A percentile compares a stretch with the other conserved stretches of the same genome.
Evolutionary conservation across 2,888 invertebrate genomes (phyloP).

Genomic region (Epinotia bilunana): DNA sequence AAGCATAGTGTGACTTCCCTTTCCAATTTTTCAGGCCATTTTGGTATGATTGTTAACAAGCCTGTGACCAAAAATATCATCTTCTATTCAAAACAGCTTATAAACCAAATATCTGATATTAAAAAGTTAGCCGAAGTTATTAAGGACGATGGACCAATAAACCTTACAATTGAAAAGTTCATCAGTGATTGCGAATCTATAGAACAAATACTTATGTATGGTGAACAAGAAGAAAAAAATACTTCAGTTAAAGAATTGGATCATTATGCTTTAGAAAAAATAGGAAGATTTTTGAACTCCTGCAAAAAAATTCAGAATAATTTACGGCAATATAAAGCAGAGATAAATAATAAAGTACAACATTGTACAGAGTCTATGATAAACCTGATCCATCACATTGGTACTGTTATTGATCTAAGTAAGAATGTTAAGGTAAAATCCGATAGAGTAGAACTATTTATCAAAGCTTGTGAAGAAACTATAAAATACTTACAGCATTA

Average conservation of each 20-base stretch:
- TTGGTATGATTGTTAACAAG: not conserved
- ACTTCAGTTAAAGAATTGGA: not conserved
- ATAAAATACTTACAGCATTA: conserved; percentile 2
- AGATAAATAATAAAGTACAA: not conserved
- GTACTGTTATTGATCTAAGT: not conserved
- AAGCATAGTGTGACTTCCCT: not conserved
- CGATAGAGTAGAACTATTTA: not conserved
- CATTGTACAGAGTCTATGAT: not conserved
- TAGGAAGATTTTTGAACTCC: not conserved
- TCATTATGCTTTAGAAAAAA: not conserved
- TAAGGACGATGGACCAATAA: not conserved
- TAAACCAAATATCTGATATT: not conserved
- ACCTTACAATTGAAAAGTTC: not conserved
- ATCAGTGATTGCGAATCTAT: not conserved
- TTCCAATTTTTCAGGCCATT: not conserved
- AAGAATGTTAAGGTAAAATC: not conserved
- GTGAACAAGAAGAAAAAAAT: not conserved
- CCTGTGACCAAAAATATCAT: not conserved
- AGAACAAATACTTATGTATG: not conserved
- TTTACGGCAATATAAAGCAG: not conserved
- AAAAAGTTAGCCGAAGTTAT: not conserved
- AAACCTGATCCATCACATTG: not conserved
- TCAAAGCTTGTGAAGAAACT: conserved; percentile 1
- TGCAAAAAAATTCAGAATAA: not conserved
- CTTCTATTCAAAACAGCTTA: not conserved